Evolutionary conservation across 2,888 invertebrate species (phyloP), one percentile per base, ranked within the genome.

Genomic region (Eurytoma californica): DNA sequence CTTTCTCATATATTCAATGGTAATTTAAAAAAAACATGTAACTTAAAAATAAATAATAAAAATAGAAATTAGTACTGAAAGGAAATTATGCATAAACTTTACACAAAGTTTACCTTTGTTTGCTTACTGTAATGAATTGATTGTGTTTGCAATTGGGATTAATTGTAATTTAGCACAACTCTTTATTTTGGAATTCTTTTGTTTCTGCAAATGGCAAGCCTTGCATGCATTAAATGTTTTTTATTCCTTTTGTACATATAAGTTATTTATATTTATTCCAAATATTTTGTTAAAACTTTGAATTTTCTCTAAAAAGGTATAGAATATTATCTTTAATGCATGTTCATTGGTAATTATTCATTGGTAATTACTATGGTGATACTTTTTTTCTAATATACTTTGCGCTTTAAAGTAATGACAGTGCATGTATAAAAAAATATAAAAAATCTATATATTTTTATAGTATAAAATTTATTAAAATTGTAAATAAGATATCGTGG

Each of bases 181-280:
- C 51, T 49, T 49, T 68, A 18, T 75, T 82, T 75, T 78, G 63
- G 57, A 68, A 20, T 76, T 74, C 53, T 66, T 65, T 24, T 57
- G 39, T 78, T 78, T 53, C 2, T 69, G 3, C 18, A 47, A 55
- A 18, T 73, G 55, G 49, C 7, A 63, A 70, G 80, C 77, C 73
- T 80, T 68, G 76, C 77, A 77, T 77, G 72, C 12, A 68, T 58
- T 72, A 14, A 28, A 66, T 66, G 47, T 77, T 73, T 24, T 65
- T 66, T 67, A 55, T 49, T 79, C 69, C 60, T 16, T 78, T 30
- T 67, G n/a, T 66, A 60, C 49, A 16, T 72, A 58, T 24, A 72
- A 51, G 70, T 76, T 55, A 24, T 70, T 80, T 77, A 68, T 66
- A 7, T 51, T 57, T 60, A 28, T 60, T 65, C 39, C 0, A 74